A percentile compares a stretch with the other conserved stretches of the same genome.
These are phyloP conservation scores for Cheilosia pagana DNA, from an alignment of 2,888 invertebrate species.

Conservation along the genomic window DNA sequence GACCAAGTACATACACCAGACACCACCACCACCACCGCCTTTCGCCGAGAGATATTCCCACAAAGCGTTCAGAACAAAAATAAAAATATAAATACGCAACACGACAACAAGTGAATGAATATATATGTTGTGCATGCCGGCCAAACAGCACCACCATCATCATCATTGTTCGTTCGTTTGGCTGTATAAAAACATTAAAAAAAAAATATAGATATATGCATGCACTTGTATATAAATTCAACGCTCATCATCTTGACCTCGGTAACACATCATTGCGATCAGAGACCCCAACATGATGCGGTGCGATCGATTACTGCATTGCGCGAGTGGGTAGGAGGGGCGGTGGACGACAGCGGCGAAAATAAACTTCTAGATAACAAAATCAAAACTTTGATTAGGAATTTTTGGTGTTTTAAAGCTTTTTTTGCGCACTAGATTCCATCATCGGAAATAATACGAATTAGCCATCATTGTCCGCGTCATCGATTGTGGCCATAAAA, in stretches of 20 bases:
- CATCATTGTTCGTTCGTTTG: not conserved
- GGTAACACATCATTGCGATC: conserved; percentile 34
- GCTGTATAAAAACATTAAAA: not conserved
- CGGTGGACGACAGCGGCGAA: too few relatives aligned
- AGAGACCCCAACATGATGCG: conserved; percentile 37
- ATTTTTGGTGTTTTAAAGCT: not conserved
- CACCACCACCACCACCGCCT: not conserved
- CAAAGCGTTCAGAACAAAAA: not conserved
- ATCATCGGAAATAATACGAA: conserved; percentile 11
- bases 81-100: not conserved
- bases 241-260: conserved; percentile 44
- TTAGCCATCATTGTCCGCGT: too few relatives aligned
- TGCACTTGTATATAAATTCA: not conserved
- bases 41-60: not conserved
- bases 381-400: not conserved
- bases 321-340: too few relatives aligned
- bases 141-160: conserved; percentile 2
- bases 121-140: conserved; percentile 12
- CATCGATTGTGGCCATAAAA: too few relatives aligned
- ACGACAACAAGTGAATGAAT: conserved; percentile 22
- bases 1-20: conserved; percentile 21
- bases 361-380: conserved; percentile 10
- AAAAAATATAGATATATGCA: not conserved
- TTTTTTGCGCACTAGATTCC: conserved; percentile 13
- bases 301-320: conserved; percentile 9